Evolutionary conservation across 2,113 vertebrate species (phyloP).

Genomic region (Ammodytes dubius): DNA sequence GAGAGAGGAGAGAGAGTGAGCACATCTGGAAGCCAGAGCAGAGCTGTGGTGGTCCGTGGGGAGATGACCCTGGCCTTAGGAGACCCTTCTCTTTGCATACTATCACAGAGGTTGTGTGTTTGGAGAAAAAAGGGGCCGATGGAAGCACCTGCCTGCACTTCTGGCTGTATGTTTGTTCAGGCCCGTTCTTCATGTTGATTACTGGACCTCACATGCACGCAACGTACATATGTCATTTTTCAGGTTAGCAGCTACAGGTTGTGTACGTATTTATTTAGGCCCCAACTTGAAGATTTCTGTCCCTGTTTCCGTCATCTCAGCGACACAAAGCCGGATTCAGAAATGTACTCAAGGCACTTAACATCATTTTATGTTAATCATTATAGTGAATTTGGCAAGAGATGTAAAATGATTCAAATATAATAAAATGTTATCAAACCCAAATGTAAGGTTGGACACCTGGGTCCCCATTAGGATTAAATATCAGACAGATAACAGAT

Average conservation of each 20-base stretch:
- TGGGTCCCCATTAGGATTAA: not conserved
- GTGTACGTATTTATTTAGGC: not conserved
- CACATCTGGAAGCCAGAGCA: conserved; percentile 90
- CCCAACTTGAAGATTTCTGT: not conserved
- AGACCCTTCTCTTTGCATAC: conserved; percentile 81
- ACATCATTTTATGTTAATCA: not conserved
- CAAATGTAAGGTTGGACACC: not conserved
- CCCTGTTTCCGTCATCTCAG: not conserved
- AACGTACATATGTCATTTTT: conserved; percentile 6
- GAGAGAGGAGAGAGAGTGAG: conserved; percentile 7
- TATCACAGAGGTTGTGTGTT: conserved; percentile 78
- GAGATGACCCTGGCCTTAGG: conserved; percentile 85
- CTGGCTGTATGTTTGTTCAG: conserved; percentile 87
- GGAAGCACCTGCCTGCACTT: conserved; percentile 87
- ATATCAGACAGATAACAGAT: not conserved
- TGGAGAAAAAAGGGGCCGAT: conserved; percentile 65
- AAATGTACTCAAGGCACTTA: not conserved
- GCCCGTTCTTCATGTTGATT: conserved; percentile 81
- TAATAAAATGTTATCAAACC: not conserved
- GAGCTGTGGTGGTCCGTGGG: conserved; percentile 86
- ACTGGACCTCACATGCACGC: conserved; percentile 56
- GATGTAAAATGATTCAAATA: not conserved
- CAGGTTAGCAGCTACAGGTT: conserved; percentile 10
- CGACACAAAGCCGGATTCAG: not conserved
- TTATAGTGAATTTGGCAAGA: not conserved